Percentiles rank a stretch among this genome's conserved stretches.
Evolutionary conservation across 2,797 vertebrate species (phyloP).

Genomic region (Microctenopoma steveboyesi): DNA sequence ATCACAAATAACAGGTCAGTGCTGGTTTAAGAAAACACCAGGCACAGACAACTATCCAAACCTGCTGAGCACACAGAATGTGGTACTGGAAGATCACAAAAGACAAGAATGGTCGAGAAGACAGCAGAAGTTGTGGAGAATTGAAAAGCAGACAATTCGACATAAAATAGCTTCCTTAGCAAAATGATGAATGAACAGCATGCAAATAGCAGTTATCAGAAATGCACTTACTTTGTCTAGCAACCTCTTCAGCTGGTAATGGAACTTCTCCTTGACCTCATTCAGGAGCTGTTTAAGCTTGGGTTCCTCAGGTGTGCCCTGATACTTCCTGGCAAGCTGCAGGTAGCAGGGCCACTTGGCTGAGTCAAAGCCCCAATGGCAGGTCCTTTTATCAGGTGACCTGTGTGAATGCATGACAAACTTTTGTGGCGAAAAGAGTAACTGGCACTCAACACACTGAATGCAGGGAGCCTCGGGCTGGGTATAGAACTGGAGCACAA

Average conservation of each 20-base stretch:
- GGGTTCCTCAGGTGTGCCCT: conserved; percentile 88
- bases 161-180: conserved; percentile 1
- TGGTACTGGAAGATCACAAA: conserved; percentile 12
- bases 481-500: conserved; percentile 94
- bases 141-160: conserved; percentile 6
- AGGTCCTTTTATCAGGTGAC: conserved; percentile 97
- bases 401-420: conserved; percentile 99
- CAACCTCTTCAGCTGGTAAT: conserved; percentile 86
- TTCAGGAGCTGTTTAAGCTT: conserved; percentile 90
- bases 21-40: conserved; percentile 78
- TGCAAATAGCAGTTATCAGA: conserved; percentile 19
- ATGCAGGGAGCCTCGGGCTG: conserved; percentile 93
- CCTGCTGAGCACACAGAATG: conserved; percentile 28
- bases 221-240: conserved; percentile 90
- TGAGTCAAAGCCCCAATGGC: conserved; percentile 98
- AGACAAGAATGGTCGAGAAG: neutral
- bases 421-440: conserved; percentile 96
- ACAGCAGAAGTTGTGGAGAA: neutral
- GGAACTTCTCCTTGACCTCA: conserved; percentile 97
- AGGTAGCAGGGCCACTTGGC: conserved; percentile 99
- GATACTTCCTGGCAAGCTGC: conserved; percentile 93
- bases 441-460: conserved; percentile 95
- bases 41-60: conserved; percentile 31
- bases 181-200: conserved; percentile 15
- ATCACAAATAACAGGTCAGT: conserved; percentile 67